Percentiles rank a stretch among this genome's conserved stretches.
These are phyloP conservation scores for Sardinella longiceps DNA, from an alignment of 2,797 vertebrate species.

Conservation along the genomic window DNA sequence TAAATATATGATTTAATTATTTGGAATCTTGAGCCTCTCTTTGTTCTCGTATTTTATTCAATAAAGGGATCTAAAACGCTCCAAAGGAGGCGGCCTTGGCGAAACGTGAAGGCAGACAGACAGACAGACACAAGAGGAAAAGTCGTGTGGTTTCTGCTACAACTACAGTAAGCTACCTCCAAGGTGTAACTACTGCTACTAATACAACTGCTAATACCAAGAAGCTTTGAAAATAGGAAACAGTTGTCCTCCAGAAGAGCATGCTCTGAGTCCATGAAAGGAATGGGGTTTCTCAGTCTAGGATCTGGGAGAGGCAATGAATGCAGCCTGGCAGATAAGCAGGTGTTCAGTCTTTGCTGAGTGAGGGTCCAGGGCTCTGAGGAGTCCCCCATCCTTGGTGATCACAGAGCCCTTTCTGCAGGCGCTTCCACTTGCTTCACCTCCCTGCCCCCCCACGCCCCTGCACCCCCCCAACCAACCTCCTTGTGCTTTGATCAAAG, in stretches of 20 bases:
- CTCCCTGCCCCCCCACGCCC: constrained; percentile 51
- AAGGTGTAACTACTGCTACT: not conserved
- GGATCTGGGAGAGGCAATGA: not conserved
- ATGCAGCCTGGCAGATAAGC: constrained; percentile 48
- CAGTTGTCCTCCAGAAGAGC: not conserved
- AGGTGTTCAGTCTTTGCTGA: constrained; percentile 68
- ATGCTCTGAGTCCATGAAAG: not conserved
- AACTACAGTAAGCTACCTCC: constrained; percentile 7
- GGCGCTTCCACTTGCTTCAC: constrained; percentile 54
- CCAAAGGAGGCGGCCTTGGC: constrained; percentile 30
- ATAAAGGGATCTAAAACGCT: constrained; percentile 49
- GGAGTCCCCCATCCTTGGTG: constrained; percentile 54
- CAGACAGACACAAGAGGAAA: not conserved
- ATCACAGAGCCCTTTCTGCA: constrained; percentile 61
- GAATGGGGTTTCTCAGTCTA: not conserved
- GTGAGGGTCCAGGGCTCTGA: constrained; percentile 51
- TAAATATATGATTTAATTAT: constrained; percentile 75
- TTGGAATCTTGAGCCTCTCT: constrained; percentile 49
- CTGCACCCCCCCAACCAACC: constrained; percentile 13
- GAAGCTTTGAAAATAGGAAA: not conserved
- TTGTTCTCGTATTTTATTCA: constrained; percentile 44
- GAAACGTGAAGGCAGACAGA: constrained; percentile 28
- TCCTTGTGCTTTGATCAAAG: constrained; percentile 75
- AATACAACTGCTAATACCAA: constrained; percentile 16
- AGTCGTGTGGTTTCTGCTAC: not conserved